Percentiles rank a stretch among this genome's conserved stretches.
phyloP scores from a whole-genome alignment of 2,113 vertebrate species.

The Chunga burmeisteri region DNA sequence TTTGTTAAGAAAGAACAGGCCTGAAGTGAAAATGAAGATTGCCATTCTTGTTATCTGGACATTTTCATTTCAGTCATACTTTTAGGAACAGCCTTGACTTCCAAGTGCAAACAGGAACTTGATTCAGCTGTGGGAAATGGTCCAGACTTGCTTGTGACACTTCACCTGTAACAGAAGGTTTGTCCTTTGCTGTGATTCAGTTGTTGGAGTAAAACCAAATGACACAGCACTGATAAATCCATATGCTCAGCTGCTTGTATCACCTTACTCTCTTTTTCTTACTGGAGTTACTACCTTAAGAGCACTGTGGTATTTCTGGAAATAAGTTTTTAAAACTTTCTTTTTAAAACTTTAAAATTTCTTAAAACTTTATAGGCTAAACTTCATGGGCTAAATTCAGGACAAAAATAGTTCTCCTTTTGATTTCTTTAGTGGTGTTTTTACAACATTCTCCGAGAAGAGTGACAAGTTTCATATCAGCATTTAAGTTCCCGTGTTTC shows the following conservation, averaged over 20 bases:
- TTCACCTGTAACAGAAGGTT: not conserved
- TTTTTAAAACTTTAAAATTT: not conserved
- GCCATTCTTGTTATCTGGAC: not conserved
- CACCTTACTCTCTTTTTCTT: not conserved
- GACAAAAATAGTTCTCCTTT: not conserved
- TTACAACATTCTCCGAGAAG: not conserved
- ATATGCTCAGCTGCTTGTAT: not conserved
- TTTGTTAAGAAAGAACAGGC: not conserved
- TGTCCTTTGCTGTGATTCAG: not conserved
- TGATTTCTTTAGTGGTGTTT: not conserved
- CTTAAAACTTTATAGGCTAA: not conserved
- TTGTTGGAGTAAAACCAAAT: not conserved
- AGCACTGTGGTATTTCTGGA: not conserved
- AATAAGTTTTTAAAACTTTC: not conserved
- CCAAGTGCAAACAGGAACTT: constrained; percentile 32
- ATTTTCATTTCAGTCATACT: not conserved
- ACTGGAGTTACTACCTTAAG: not conserved
- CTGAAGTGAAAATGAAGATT: not conserved
- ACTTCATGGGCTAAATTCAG: not conserved
- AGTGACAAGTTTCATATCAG: not conserved
- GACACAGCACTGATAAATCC: not conserved
- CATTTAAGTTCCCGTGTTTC: not conserved
- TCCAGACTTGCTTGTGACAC: not conserved
- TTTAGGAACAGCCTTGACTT: not conserved
- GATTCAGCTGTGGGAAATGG: constrained; percentile 22